Evolutionary conservation across 2,888 invertebrate genomes (phyloP).

Genomic region (Druceiella hillmani): DNA sequence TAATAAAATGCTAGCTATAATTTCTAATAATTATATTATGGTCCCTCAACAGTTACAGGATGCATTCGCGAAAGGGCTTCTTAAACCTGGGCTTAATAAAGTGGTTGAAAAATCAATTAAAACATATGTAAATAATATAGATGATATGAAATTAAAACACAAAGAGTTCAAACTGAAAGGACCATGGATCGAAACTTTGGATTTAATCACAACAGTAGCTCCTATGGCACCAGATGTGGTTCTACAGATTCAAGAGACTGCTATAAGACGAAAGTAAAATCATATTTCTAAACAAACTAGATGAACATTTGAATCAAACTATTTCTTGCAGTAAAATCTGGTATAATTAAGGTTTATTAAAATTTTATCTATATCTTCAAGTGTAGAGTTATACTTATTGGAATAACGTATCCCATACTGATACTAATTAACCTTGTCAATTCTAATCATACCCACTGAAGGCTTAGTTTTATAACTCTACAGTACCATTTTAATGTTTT

Average conservation of each 20-base stretch:
- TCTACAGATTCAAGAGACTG: slow-evolving; percentile 68
- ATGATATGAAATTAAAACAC: slow-evolving; percentile 63
- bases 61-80: slow-evolving; percentile 77
- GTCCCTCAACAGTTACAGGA: slow-evolving; percentile 68
- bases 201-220: slow-evolving; percentile 70
- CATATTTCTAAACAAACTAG: neutral
- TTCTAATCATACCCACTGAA: too few species aligned
- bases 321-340: neutral
- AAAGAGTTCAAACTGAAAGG: slow-evolving; percentile 65
- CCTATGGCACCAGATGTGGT: slow-evolving; percentile 82
- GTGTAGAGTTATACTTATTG: too few species aligned
- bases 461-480: too few species aligned
- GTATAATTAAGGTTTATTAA: slow-evolving; percentile 1
- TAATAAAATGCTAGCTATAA: too few species aligned
- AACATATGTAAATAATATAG: slow-evolving; percentile 66
- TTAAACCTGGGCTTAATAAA: slow-evolving; percentile 83
- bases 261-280: slow-evolving; percentile 60
- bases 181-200: slow-evolving; percentile 84
- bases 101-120: slow-evolving; percentile 54
- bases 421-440: too few species aligned
- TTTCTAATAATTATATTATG: slow-evolving; percentile 2
- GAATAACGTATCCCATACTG: too few species aligned
- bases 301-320: neutral
- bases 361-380: too few species aligned
- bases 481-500: too few species aligned